Evolutionary conservation across 2,113 vertebrate species (phyloP), one percentile per base, ranked within the genome.

Genomic region (Strix uralensis): DNA sequence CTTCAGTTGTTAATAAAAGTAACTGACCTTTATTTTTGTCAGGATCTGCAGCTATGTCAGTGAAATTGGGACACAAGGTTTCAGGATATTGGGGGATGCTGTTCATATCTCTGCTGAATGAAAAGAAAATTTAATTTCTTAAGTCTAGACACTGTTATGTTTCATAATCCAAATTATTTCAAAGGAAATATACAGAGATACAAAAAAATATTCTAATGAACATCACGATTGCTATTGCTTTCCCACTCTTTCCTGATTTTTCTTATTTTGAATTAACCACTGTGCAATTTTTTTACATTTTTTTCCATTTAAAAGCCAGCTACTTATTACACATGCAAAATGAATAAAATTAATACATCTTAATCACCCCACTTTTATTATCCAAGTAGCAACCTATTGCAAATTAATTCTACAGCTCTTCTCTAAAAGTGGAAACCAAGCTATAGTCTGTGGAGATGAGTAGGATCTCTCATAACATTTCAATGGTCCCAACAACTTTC

Each of bases 1-100:
- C 57, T 62, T 72, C 12, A 14, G n/a, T 4, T 89, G 22, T 67
- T 66, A 58, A 30, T 27, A 29, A 61, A 61, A 5, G 8, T 6
- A 26, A 92, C 98, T 98, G 88, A 99, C 99, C 99, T 97, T 98
- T 98, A 77, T 97, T 99, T 92, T 98, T 98, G 44, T 99, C 99
- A 65, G 98, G 92, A 91, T 98, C 98, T 73, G 98, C 96, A 85
- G 98, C 97, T 55, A 98, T 97, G 4, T 98, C 98, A 79, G 99
- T 98, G 87, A 99, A 99, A 96, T 90, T 98, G 38, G 98, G 98
- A 61, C 97, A 97, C 36, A 99, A 98, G 32, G 94, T 96, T 77
- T 98, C 98, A 75, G 95, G 72, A 54, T 97, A 98, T 0, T 83
- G 97, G 1, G 98, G 80, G 38, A 98, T 92, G 77, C 51, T 70